Base-by-base conservation (phyloP, 2,113 vertebrate species). In the Esox niger region DNA sequence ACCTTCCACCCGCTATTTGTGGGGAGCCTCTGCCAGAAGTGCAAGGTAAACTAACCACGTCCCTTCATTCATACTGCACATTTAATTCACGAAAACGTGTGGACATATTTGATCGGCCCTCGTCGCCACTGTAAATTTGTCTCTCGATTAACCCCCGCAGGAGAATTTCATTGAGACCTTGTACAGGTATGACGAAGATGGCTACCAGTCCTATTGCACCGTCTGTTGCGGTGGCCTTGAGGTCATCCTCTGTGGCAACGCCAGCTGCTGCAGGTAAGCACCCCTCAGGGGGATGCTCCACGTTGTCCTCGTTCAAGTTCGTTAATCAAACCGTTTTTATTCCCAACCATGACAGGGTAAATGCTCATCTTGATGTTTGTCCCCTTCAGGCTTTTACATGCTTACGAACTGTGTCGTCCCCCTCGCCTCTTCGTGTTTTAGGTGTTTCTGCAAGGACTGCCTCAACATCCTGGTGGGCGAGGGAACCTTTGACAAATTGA, bases 191-290 rank as follows among this genome's bases (percentile, higher is more conserved):
- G 97, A 98, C 0, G 95, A 97, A 0, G 97, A 98, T 0, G 96
- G 96, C 2, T 98, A 97, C 83, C 96, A 98, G 87, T 96, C 96
- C 0, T 98, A 98, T 20, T 98, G 97, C 78, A 93, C 95, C 0
- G 88, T 98, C 52, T 98, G 96, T 85, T 98, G 97, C 0, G 94
- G 87, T 6, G 96, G 96, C 6, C 80, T 81, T 0, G 94, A 98
- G 83, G 92, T 98, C 77, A 88, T 98, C 21, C 88, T 98, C 7
- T 98, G 96, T 68, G 94, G 94, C 76, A 98, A 94, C 0, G 1
- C 86, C 9, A 95, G 91, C 85, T 98, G 96, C 87, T 95, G 93
- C 90, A 93, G 96, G 96, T 94, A 81, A 65, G 86, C 58, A 69
- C 32, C 26, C 26, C 55, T 23, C 33, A 23, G 8, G 21, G 47